Percentiles rank a stretch among this genome's conserved stretches.
Conservation (phyloP, 2,888 invertebrate species). For the Cyclophora albipunctata region DNA sequence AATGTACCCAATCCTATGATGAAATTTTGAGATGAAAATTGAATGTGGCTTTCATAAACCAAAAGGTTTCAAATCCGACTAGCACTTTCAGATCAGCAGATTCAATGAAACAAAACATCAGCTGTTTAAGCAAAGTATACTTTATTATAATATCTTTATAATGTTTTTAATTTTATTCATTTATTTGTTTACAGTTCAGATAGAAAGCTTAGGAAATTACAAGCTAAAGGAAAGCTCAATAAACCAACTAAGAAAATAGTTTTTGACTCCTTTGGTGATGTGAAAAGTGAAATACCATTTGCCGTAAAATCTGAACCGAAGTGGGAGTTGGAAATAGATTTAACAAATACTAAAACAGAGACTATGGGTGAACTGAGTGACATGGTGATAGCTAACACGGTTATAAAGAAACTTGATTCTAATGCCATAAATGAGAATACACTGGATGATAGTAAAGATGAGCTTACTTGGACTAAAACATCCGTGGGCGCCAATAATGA, state of each 20-base stretch:
- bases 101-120: not conserved
- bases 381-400: constrained; percentile 64
- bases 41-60: too few species aligned
- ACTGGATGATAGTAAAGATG: constrained; percentile 19
- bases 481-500: constrained; percentile 26
- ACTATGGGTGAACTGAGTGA: constrained; percentile 42
- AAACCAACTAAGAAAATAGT: constrained; percentile 61
- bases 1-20: too few species aligned
- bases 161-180: not conserved
- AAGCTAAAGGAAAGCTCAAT: constrained; percentile 35
- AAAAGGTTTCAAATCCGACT: too few species aligned
- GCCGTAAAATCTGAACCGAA: constrained; percentile 57
- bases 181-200: constrained; percentile 45
- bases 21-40: too few species aligned
- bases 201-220: constrained; percentile 48
- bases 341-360: constrained; percentile 36
- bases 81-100: not conserved
- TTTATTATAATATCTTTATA: not conserved
- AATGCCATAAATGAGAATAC: constrained; percentile 23
- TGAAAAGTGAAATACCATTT: constrained; percentile 66
- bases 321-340: constrained; percentile 67
- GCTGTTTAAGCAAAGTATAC: not conserved
- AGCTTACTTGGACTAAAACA: constrained; percentile 46
- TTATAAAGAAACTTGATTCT: constrained; percentile 63
- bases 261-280: constrained; percentile 66